phyloP scores from a whole-genome alignment of 1,140 invertebrate species.

The Nasonia longicornis region DNA sequence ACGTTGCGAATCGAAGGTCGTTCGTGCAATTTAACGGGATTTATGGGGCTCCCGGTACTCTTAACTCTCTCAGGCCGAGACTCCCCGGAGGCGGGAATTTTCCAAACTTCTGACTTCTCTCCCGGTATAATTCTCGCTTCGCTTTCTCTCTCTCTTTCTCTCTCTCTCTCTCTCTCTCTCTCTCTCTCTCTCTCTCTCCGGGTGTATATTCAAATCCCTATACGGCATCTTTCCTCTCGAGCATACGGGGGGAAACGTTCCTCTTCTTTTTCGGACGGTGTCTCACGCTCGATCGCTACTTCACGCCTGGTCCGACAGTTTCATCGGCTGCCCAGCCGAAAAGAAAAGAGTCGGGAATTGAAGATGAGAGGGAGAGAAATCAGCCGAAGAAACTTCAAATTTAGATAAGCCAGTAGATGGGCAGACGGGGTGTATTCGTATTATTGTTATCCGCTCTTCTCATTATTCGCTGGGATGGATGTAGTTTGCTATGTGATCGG shows the following conservation, averaged over 20 bases:
- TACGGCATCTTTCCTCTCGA: constrained; percentile 4
- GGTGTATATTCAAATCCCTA: constrained; percentile 33
- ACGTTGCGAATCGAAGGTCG: constrained; percentile 55
- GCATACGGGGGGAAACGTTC: background rate
- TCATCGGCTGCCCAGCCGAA: constrained; percentile 8
- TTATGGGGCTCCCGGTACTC: constrained; percentile 55
- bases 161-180: background rate
- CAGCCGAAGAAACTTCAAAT: too few relatives aligned
- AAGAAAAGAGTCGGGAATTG: constrained; percentile 4
- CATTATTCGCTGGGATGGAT: too few relatives aligned
- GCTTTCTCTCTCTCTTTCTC: background rate
- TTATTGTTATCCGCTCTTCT: too few relatives aligned
- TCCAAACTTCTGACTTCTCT: constrained; percentile 23
- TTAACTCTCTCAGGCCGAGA: constrained; percentile 52
- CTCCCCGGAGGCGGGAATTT: constrained; percentile 39
- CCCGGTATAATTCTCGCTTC: constrained; percentile 27
- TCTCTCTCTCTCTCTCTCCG: background rate
- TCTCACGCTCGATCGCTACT: constrained; percentile 38
- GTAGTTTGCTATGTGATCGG: too few relatives aligned
- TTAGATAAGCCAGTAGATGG: too few relatives aligned
- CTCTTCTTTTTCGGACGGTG: constrained; percentile 1
- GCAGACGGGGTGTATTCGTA: too few relatives aligned
- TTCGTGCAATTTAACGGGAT: constrained; percentile 58
- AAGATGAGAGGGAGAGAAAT: too few relatives aligned
- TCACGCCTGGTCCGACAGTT: constrained; percentile 38